Conservation (phyloP, 2,797 vertebrate genomes). For the Catostomus latipinnis region DNA sequence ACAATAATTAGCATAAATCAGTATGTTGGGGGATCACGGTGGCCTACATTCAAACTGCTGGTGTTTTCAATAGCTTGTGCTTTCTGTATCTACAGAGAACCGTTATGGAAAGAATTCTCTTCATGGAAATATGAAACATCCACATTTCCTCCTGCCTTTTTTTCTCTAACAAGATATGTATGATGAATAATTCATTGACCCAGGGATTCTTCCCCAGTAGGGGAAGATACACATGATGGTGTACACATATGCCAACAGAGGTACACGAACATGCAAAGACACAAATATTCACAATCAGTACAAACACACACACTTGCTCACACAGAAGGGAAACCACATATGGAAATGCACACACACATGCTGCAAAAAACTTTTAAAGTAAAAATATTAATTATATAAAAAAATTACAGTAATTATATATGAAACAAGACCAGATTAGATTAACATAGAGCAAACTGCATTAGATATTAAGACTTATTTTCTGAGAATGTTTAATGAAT, state of each 20-base stretch:
- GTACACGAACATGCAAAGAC: constrained; percentile 13
- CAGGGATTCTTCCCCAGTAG: constrained; percentile 58
- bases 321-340: neutral
- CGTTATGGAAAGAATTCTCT: constrained; percentile 46
- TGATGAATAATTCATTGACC: constrained; percentile 71
- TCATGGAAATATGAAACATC: constrained; percentile 61
- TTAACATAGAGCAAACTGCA: too few relatives aligned
- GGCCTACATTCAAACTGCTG: constrained; percentile 39
- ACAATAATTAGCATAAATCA: constrained; percentile 39
- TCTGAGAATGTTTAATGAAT: too few relatives aligned
- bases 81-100: constrained; percentile 34
- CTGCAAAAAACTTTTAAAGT: too few relatives aligned
- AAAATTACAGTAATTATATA: too few relatives aligned
- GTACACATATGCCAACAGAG: constrained; percentile 47
- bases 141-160: constrained; percentile 57
- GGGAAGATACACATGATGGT: constrained; percentile 18
- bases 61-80: constrained; percentile 33
- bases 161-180: constrained; percentile 50
- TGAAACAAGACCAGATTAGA: too few relatives aligned
- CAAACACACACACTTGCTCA: constrained; percentile 20
- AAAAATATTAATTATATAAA: too few relatives aligned
- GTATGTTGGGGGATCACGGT: constrained; percentile 25
- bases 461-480: too few relatives aligned
- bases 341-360: neutral
- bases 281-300: constrained; percentile 43